A percentile compares a stretch with the other conserved stretches of the same genome.
These are phyloP conservation scores for Cervus canadensis DNA, from an alignment of 2,113 vertebrate genomes.

Conservation along the genomic window DNA sequence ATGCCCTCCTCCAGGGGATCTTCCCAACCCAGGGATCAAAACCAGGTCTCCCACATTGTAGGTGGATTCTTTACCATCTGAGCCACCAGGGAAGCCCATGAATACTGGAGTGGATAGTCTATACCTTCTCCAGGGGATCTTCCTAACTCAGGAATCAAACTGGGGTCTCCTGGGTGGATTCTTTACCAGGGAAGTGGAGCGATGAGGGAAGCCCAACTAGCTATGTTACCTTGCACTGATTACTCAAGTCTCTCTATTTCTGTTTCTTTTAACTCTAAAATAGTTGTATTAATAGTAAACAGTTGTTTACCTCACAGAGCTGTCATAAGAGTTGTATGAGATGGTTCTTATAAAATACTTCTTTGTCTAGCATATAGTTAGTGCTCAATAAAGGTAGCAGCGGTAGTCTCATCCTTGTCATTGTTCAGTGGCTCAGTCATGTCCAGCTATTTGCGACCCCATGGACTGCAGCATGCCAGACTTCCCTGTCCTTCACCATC, in stretches of 20 bases:
- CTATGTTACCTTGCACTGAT: background rate
- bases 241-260: background rate
- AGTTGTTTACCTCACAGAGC: background rate
- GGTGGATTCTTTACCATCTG: background rate
- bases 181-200: background rate
- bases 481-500: background rate
- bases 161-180: background rate
- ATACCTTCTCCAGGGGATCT: background rate
- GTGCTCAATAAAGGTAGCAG: background rate
- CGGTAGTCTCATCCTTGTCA: background rate
- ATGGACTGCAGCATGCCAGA: background rate
- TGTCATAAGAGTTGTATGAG: background rate
- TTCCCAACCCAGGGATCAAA: background rate
- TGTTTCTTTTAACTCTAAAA: background rate
- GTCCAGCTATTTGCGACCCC: background rate
- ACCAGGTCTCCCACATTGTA: background rate
- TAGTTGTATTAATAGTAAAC: background rate
- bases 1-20: background rate
- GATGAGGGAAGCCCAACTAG: background rate
- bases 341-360: background rate
- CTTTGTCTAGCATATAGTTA: background rate
- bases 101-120: background rate
- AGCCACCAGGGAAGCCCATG: background rate
- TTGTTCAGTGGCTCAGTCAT: background rate
- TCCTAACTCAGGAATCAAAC: background rate